Evolutionary conservation across 2,113 vertebrate genomes (phyloP).

Genomic region (Hippopotamus amphibius): DNA sequence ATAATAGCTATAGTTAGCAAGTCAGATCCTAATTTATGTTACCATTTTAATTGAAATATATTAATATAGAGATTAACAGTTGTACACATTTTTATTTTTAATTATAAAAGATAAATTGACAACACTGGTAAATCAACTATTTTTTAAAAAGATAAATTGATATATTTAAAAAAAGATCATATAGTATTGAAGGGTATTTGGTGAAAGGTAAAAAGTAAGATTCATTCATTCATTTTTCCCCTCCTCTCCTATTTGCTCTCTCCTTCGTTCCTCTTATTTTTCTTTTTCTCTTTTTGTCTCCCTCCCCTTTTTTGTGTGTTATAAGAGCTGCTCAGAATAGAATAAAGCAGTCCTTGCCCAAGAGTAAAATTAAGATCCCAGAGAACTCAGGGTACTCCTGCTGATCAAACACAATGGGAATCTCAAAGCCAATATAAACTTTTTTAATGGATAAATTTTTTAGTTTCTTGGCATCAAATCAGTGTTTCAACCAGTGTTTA

Average conservation of each 20-base stretch:
- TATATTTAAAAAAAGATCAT: neutral
- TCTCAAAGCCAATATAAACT: neutral
- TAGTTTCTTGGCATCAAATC: neutral
- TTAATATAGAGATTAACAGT: neutral
- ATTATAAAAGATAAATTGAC: neutral
- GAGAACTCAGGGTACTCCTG: neutral
- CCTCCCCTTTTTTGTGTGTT: neutral
- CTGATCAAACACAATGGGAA: neutral
- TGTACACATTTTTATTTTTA: neutral
- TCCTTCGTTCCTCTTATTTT: neutral
- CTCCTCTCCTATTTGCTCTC: neutral
- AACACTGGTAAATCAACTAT: neutral
- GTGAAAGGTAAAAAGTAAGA: conserved; percentile 32
- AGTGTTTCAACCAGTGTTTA: neutral
- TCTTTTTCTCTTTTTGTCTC: neutral
- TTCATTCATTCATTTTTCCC: neutral
- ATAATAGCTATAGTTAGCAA: neutral
- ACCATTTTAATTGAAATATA: neutral
- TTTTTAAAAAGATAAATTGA: neutral
- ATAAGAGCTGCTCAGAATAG: neutral
- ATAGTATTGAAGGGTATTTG: neutral
- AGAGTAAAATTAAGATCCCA: conserved; percentile 21
- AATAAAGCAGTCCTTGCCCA: neutral
- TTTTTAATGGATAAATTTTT: neutral
- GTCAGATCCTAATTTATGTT: neutral